phyloP scores from a whole-genome alignment of 2,113 vertebrate genomes.

The Patagioenas fasciata region DNA sequence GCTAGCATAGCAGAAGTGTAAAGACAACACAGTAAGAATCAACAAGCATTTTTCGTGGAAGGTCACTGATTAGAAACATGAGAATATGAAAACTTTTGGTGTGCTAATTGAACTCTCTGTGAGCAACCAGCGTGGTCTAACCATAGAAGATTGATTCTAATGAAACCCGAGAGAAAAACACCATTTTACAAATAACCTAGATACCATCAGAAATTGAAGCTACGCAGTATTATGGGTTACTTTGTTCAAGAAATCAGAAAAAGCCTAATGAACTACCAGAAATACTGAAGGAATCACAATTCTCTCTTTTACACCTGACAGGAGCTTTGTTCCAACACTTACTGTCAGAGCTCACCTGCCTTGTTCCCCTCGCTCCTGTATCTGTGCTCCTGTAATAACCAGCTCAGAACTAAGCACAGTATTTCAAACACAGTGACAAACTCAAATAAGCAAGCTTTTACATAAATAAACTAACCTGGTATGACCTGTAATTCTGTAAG shows the following conservation, averaged over 20 bases:
- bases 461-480: not conserved
- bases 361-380: not conserved
- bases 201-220: not conserved
- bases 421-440: not conserved
- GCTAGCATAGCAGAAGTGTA: not conserved
- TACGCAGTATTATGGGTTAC: not conserved
- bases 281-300: not conserved
- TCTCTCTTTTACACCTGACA: not conserved
- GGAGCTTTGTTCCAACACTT: not conserved
- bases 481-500: not conserved
- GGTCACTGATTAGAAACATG: not conserved
- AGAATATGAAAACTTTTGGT: not conserved
- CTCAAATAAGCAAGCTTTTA: not conserved
- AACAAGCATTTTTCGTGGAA: not conserved
- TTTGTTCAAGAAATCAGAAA: not conserved
- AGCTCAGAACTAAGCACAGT: not conserved
- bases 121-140: not conserved
- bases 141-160: not conserved
- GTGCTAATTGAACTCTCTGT: not conserved
- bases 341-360: not conserved
- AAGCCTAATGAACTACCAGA: not conserved
- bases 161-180: not conserved
- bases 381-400: not conserved
- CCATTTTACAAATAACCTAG: not conserved
- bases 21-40: not conserved